Percentiles rank a stretch among this genome's conserved stretches.
Conservation (phyloP, 2,113 vertebrate genomes). For the Sterna hirundo region DNA sequence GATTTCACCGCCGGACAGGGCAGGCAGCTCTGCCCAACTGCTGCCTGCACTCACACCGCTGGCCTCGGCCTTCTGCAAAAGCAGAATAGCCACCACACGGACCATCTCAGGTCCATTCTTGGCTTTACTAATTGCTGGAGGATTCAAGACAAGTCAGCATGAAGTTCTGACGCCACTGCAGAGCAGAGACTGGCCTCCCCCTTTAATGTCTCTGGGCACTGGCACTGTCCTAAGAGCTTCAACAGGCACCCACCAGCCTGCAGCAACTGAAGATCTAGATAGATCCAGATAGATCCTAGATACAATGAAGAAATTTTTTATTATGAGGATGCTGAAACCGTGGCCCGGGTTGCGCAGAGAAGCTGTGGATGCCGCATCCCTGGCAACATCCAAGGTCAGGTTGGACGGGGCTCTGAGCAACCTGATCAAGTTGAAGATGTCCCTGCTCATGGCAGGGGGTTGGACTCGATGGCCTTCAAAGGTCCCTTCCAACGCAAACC, state of each 20-base stretch:
- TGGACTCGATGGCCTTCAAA: background rate
- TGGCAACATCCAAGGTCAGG: background rate
- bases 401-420: background rate
- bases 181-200: background rate
- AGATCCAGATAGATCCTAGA: background rate
- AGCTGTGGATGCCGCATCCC: background rate
- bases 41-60: background rate
- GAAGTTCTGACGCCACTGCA: background rate
- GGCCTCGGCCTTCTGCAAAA: background rate
- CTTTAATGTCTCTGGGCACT: background rate
- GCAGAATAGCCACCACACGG: rapidly evolving
- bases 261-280: background rate
- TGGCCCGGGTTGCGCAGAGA: background rate
- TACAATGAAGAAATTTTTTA: background rate
- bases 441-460: background rate
- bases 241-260: background rate
- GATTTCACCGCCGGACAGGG: rapidly evolving
- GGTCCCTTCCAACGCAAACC: background rate
- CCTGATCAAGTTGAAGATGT: no score
- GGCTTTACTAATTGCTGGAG: background rate
- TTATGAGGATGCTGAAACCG: rapidly evolving
- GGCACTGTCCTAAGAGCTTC: background rate
- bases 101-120: background rate
- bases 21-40: background rate
- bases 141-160: background rate